Base-by-base conservation (phyloP, 2,797 vertebrate species). In the Bryconaethiops microstoma region DNA sequence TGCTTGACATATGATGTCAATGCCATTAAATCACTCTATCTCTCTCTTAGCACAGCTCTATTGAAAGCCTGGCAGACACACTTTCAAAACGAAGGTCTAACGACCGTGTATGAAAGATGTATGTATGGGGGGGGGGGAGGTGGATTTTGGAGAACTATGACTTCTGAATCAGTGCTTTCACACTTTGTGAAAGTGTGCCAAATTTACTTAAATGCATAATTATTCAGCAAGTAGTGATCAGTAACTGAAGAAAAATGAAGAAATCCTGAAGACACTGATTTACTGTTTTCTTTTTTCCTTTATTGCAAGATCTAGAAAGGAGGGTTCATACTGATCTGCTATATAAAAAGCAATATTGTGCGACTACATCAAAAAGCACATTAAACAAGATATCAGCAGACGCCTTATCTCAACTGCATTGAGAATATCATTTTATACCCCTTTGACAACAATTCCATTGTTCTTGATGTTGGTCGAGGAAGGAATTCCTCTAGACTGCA, bases 401-500 rank as follows among this genome's bases (percentile, higher is more conserved):
- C 23, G 12, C n/a, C 21, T 60, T 60, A 60, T 60, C 57, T 60
- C 57, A 39, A 17, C 45, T 21, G 59, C 73, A 81, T 81, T 76
- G 82, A 85, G 78, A 79, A 29, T 81, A 45, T 14, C 17, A 52
- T 82, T 82, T 35, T 63, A 39, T 35, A 25, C 62, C 77, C 69
- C 82, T 21, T 57, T 72, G 76, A 86, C 73, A 79, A 80, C 77
- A 42, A 40, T 77, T 65, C 83, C 65, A 76, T 83, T 86, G 87
- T 88, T 76, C 77, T 76, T 65, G 48, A 82, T 71, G 80, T 73
- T 79, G 76, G 59, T 60, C 13, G 42, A 84, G 76, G 82, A 87
- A 91, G 89, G 90, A 92, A 94, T 91, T 92, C 89, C 89, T 91
- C 88, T 82, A 87, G 82, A 90, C 82, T 23, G 83, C 35, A 84